Evolutionary conservation across 1,140 invertebrate species (phyloP), one percentile per base, ranked within the genome.

Genomic region (Drosophila nikananu): DNA sequence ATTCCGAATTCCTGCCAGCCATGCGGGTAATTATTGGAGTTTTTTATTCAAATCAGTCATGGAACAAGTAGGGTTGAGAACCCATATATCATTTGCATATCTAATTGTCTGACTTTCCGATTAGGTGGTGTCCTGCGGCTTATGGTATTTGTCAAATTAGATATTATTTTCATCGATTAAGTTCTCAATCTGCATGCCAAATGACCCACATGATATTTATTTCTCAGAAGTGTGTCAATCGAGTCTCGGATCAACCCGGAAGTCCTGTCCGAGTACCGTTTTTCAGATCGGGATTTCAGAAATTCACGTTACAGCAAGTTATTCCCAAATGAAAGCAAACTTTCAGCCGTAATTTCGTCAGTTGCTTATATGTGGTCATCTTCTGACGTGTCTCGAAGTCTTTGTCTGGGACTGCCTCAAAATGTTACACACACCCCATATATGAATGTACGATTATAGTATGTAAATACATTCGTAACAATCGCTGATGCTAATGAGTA

Each of bases 111-210:
- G 81, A 60, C 27, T 72, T 64, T 75, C 46, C 65, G 52, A 64
- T 77, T 66, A 52, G 41, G 32, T 46, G 15, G 49, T 61, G 48
- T 71, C 68, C 83, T 80, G 67, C 25, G 74, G 70, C 25, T 44
- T 77, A 63, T 73, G 72, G 66, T 76, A 68, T 84, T 68, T 84
- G 77, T 87, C 84, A 76, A 84, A 81, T 87, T 84, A 37, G 81
- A 79, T 79, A 89, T 84, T 75, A 44, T 44, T 72, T 73, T 2
- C 27, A 30, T 51, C 67, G 83, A 89, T 84, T 81, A 71, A 89
- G 84, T 90, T 76, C 81, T 89, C 74, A 84, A 90, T 89, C 81
- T 89, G 84, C 84, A 89, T 89, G 74, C 75, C 54, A 81, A 89
- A 89, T 89, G 54, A 89, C 84, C 84, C 84, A 89, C 84, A 89